Base-by-base conservation (phyloP, 2,888 invertebrate genomes). In the Epinotia bilunana region DNA sequence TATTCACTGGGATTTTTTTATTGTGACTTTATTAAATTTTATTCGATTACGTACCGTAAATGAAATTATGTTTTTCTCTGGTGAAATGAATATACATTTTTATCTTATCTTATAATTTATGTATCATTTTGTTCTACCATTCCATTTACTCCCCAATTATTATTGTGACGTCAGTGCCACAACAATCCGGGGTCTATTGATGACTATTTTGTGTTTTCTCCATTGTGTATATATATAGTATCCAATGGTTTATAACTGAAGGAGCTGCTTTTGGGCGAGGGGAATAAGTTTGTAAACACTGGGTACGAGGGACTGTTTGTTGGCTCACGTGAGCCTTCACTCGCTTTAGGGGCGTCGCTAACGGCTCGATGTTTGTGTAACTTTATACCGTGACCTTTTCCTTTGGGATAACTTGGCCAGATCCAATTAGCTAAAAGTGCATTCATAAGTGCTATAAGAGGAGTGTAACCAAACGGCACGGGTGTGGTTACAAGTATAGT, bases 201-300 rank as follows among this genome's bases (percentile, higher is more conserved):
- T 18, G 20, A 43, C 43, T 39, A n/a, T 60, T 23, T 58, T 58
- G 57, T 46, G 23, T 58, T 23, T 39, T 60, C 43, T n/a, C 11
- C 9, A 69, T 46, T 58, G 16, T 60, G 43, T 67, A 39, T 65
- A 63, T 7, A 13, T n/a, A 60, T 28, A 28, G 23, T 28, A 13
- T 39, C 28, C 1, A 43, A 23, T 62, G 39, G 18, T 18, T 57
- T 58, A 53, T 20, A 69, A 33, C 18, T 46, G 18, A 55, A 57
- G 39, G 60, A 69, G 69, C 20, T 67, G 55, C 18, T 62, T 69
- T 13, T 62, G 33, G 55, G 5, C 1, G 80, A 82, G 84, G 86
- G 83, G 82, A 81, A 39, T 67, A 69, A 86, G 85, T 88, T 87
- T 84, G 86, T 89, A 90, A 88, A 88, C 85, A 87, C 78, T 77